Conservation (phyloP, 2,797 vertebrate genomes). For the Poecilia picta region DNA sequence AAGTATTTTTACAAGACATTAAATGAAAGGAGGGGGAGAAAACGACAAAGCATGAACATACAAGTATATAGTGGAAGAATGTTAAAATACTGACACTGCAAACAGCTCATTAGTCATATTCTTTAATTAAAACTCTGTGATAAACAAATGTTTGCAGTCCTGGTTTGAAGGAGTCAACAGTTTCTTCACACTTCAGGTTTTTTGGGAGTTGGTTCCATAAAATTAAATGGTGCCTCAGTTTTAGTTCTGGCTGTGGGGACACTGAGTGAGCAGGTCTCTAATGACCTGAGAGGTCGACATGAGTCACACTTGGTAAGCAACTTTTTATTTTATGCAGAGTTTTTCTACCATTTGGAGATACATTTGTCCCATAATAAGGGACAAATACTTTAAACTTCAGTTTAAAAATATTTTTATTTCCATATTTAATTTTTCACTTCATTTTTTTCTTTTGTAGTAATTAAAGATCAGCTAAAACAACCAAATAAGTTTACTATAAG, state of each 20-base stretch:
- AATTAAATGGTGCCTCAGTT: neutral
- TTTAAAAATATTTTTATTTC: neutral
- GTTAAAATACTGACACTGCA: neutral
- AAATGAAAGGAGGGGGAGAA: neutral
- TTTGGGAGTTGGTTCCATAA: neutral
- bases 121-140: neutral
- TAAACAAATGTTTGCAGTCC: neutral
- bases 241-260: neutral
- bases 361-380: neutral
- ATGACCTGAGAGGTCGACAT: neutral
- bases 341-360: neutral
- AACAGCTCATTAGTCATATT: neutral
- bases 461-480: neutral
- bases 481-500: neutral
- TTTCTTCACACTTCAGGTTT: neutral
- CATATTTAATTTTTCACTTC: neutral
- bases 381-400: neutral
- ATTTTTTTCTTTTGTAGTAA: neutral
- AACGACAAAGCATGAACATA: neutral
- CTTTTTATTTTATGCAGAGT: neutral
- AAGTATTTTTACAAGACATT: neutral
- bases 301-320: neutral
- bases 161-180: neutral
- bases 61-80: neutral
- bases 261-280: neutral